Conservation (phyloP, 2,797 vertebrate species). For the Sarcophilus harrisii region DNA sequence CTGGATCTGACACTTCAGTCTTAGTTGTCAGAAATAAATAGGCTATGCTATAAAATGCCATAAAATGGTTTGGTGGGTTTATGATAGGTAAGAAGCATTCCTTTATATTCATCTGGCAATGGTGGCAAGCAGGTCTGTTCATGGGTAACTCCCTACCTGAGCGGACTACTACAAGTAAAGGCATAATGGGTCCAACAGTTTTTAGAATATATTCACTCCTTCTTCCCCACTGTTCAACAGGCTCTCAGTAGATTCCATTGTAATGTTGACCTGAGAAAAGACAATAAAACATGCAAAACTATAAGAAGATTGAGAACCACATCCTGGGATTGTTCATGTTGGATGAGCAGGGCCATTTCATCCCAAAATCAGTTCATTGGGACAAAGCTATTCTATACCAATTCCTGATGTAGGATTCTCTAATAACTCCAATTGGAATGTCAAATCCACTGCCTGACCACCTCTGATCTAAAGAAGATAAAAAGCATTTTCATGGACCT, state of each 20-base stretch:
- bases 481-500: neutral
- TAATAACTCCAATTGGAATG: neutral
- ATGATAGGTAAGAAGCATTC: neutral
- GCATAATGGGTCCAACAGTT: neutral
- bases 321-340: neutral
- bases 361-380: neutral
- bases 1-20: neutral
- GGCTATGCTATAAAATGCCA: neutral
- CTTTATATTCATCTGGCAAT: neutral
- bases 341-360: neutral
- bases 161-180: neutral
- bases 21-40: neutral
- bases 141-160: neutral
- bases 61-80: neutral
- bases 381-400: neutral
- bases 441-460: neutral
- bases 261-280: neutral
- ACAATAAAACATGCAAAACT: neutral
- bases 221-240: neutral
- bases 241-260: neutral
- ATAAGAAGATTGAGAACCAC: neutral
- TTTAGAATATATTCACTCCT: neutral
- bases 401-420: neutral
- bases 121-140: neutral
- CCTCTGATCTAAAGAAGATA: neutral